phyloP scores from a whole-genome alignment of 1,140 invertebrate species.

The Dinoponera quadriceps region DNA sequence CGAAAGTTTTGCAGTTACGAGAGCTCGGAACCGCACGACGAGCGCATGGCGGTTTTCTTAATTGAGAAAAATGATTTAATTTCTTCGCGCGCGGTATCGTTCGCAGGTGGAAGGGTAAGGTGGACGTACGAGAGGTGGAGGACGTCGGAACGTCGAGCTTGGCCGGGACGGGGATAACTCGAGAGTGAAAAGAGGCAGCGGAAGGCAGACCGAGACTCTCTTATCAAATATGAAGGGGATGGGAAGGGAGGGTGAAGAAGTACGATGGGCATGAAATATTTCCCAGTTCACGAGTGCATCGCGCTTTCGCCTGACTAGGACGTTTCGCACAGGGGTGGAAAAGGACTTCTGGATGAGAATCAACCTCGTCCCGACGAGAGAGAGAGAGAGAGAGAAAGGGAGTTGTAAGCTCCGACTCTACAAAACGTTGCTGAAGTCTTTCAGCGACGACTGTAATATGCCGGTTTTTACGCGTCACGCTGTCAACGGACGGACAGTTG shows the following conservation, averaged over 20 bases:
- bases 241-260: conserved; percentile 68
- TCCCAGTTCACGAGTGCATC: conserved; percentile 72
- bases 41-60: conserved; percentile 48
- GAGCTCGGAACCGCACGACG: neutral
- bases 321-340: conserved; percentile 42
- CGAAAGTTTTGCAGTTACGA: conserved; percentile 41
- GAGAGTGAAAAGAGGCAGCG: conserved; percentile 51
- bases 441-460: conserved; percentile 47
- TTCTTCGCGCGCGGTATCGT: conserved; percentile 43
- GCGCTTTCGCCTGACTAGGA: conserved; percentile 57
- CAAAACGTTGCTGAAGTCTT: conserved; percentile 12
- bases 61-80: conserved; percentile 66
- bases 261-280: conserved; percentile 76
- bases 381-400: neutral
- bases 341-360: conserved; percentile 67
- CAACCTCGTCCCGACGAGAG: conserved; percentile 59
- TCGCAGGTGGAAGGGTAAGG: neutral
- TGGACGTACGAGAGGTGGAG: neutral
- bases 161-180: conserved; percentile 48
- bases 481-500: conserved; percentile 10
- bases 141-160: conserved; percentile 15
- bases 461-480: conserved; percentile 51
- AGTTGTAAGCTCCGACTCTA: conserved; percentile 49
- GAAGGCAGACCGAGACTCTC: conserved; percentile 63
- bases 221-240: conserved; percentile 78